Conservation (phyloP, 2,797 vertebrate genomes). For the Neomorphus geoffroyi region DNA sequence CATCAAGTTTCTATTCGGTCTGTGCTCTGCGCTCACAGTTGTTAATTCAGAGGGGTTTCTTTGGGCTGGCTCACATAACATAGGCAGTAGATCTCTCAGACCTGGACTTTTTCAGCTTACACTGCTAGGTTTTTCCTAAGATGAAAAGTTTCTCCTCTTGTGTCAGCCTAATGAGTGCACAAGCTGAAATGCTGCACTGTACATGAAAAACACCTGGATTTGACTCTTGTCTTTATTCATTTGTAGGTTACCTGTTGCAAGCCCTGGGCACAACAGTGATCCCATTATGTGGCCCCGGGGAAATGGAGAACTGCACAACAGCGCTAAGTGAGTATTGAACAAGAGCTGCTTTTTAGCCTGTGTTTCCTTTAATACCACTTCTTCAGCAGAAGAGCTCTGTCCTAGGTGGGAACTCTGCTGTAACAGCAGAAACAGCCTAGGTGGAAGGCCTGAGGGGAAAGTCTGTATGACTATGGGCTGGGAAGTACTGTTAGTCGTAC, state of each 20-base stretch:
- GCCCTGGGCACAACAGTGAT: constrained; percentile 73
- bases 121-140: neutral
- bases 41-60: neutral
- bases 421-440: neutral
- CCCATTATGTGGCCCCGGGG: constrained; percentile 68
- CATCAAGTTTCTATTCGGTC: neutral
- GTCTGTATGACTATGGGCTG: neutral
- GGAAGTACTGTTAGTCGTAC: neutral
- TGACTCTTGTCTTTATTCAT: neutral
- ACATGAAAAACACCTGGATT: neutral
- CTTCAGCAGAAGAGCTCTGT: neutral
- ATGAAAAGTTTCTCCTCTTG: neutral
- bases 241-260: constrained; percentile 65
- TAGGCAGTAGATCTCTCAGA: neutral
- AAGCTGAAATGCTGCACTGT: neutral
- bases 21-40: neutral
- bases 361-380: neutral
- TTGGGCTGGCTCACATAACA: neutral
- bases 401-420: neutral
- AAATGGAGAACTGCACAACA: constrained; percentile 77
- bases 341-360: neutral
- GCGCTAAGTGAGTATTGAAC: constrained; percentile 62
- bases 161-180: neutral
- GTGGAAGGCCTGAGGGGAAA: neutral
- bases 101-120: neutral